Evolutionary conservation across 1,140 invertebrate species (phyloP).

Genomic region (Sitobion miscanthi): DNA sequence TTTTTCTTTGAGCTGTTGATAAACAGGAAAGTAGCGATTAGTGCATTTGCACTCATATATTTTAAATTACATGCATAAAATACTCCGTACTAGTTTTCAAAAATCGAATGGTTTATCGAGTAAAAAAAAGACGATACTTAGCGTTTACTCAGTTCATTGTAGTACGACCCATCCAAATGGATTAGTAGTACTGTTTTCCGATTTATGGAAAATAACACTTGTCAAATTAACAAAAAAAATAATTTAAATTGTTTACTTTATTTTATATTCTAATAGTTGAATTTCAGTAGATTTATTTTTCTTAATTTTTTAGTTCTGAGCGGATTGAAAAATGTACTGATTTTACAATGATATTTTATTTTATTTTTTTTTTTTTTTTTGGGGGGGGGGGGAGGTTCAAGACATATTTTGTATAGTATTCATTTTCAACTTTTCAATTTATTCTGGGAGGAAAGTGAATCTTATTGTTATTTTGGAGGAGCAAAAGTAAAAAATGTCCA

Average conservation of each 20-base stretch:
- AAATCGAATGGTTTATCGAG: not conserved
- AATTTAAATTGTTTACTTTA: not conserved
- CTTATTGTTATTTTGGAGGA: not conserved
- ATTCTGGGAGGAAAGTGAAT: not conserved
- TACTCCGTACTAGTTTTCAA: not conserved
- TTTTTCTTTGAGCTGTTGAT: not conserved
- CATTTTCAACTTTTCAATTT: not conserved
- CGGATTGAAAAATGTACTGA: not conserved
- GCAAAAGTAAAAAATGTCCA: not conserved
- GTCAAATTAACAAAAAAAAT: not conserved
- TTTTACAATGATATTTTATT: not conserved
- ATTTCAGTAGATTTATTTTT: not conserved
- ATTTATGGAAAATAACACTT: not conserved
- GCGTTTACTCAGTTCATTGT: not conserved
- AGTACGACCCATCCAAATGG: not conserved
- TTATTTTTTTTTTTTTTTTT: not conserved
- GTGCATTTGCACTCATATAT: not conserved
- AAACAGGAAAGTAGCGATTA: not conserved
- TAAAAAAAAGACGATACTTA: not conserved
- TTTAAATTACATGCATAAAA: not conserved
- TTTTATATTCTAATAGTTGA: not conserved
- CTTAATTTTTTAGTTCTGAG: not conserved
- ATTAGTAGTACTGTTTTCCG: not conserved
- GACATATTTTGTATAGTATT: not conserved
- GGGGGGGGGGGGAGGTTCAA: too few relatives aligned